Percentiles rank a stretch among this genome's conserved stretches.
Evolutionary conservation across 2,888 invertebrate species (phyloP).

Genomic region (Liopterus haemorrhoidalis): DNA sequence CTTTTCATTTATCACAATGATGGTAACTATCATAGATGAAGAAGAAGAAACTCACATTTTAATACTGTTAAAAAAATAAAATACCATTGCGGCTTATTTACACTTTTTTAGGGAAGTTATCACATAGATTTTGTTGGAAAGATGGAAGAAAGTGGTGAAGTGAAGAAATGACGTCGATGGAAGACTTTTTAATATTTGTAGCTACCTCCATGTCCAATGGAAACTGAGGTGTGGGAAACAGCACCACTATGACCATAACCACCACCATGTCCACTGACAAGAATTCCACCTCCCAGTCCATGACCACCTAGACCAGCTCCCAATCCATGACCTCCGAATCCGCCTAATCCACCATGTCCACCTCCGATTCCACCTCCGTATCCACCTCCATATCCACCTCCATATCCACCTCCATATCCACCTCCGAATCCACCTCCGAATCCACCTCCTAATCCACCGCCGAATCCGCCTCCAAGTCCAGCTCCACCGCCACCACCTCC

Average conservation of each 20-base stretch:
- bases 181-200: not conserved
- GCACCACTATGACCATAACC: slow-evolving; percentile 3
- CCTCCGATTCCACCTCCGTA: slow-evolving; percentile 15
- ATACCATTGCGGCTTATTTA: no score
- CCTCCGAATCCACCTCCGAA: slow-evolving; percentile 8
- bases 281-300: no score
- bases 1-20: no score
- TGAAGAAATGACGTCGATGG: not conserved
- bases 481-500: slow-evolving; percentile 20
- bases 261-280: slow-evolving; percentile 6
- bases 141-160: no score
- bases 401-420: slow-evolving; percentile 10
- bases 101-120: no score
- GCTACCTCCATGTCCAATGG: not conserved
- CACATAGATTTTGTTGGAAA: no score
- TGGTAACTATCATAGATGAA: no score
- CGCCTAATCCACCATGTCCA: slow-evolving; percentile 13
- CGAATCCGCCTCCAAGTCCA: slow-evolving; percentile 13
- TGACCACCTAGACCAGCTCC: slow-evolving; percentile 7
- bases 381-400: slow-evolving; percentile 5
- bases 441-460: slow-evolving; percentile 1
- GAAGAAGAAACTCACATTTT: no score
- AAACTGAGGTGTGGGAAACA: not conserved
- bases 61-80: no score
- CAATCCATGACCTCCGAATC: not conserved